phyloP scores from a whole-genome alignment of 2,113 vertebrate genomes.

The Siniperca chuatsi region DNA sequence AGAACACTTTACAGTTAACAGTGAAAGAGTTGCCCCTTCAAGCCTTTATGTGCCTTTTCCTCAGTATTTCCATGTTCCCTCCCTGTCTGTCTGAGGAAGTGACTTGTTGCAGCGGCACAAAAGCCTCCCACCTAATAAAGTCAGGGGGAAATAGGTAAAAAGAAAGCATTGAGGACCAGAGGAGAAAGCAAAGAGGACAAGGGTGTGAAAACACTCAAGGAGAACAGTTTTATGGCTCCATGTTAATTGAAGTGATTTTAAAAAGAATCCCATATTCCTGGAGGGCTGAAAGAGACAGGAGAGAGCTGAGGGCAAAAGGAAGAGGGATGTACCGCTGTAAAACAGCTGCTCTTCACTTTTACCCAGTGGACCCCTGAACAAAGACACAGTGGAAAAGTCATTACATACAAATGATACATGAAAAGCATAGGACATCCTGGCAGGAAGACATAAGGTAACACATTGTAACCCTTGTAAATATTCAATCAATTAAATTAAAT shows the following conservation, averaged over 20 bases:
- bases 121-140: slow-evolving; percentile 78
- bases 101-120: slow-evolving; percentile 72
- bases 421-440: slow-evolving; percentile 2
- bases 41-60: slow-evolving; percentile 68
- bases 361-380: slow-evolving; percentile 31
- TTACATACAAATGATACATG: slow-evolving; percentile 1
- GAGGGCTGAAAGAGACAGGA: slow-evolving; percentile 71
- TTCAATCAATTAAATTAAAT: not conserved
- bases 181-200: slow-evolving; percentile 72
- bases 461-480: not conserved
- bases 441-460: not conserved
- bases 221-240: slow-evolving; percentile 76
- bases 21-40: slow-evolving; percentile 36
- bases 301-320: slow-evolving; percentile 52
- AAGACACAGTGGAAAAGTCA: slow-evolving; percentile 40
- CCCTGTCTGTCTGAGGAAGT: slow-evolving; percentile 66
- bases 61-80: slow-evolving; percentile 61
- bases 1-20: slow-evolving; percentile 31
- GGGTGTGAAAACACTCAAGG: slow-evolving; percentile 62
- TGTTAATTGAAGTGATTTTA: slow-evolving; percentile 80
- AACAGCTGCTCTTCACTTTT: slow-evolving; percentile 78
- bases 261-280: slow-evolving; percentile 76
- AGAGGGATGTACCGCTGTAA: slow-evolving; percentile 73
- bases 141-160: slow-evolving; percentile 73
- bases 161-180: slow-evolving; percentile 60